These are phyloP conservation scores for Sebastes aleutianus DNA, from an alignment of 2,797 vertebrate genomes.

Conservation along the genomic window DNA sequence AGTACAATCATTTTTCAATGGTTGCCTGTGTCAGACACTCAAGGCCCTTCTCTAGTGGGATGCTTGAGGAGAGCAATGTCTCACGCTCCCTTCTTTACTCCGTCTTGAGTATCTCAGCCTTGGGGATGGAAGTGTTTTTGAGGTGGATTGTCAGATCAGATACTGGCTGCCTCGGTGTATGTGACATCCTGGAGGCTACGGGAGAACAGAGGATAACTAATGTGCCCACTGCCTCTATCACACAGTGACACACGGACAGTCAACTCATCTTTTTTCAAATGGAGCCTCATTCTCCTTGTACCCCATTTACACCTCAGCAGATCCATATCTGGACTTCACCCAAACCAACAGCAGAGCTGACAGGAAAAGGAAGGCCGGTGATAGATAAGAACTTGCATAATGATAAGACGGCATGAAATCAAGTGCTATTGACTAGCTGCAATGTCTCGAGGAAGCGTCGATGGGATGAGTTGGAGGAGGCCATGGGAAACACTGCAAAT, in stretches of 20 bases:
- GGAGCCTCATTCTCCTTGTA: slow-evolving; percentile 52
- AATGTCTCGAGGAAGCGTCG: slow-evolving; percentile 52
- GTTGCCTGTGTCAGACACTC: slow-evolving; percentile 41
- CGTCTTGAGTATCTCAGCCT: slow-evolving; percentile 58
- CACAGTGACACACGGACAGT: slow-evolving; percentile 50
- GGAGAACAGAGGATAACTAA: slow-evolving; percentile 68
- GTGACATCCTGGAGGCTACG: slow-evolving; percentile 69
- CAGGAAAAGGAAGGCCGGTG: slow-evolving; percentile 36
- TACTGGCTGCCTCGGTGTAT: slow-evolving; percentile 59
- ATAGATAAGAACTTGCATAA: slow-evolving; percentile 61
- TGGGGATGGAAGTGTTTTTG: slow-evolving; percentile 69
- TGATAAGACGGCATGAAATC: slow-evolving; percentile 64
- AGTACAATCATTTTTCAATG: slow-evolving; percentile 41
- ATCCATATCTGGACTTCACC: slow-evolving; percentile 74
- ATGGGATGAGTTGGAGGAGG: slow-evolving; percentile 52
- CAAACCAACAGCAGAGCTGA: slow-evolving; percentile 55
- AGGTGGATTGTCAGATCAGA: slow-evolving; percentile 78
- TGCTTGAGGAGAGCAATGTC: slow-evolving; percentile 42
- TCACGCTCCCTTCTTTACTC: slow-evolving; percentile 51
- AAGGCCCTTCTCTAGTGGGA: slow-evolving; percentile 41
- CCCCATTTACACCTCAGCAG: slow-evolving; percentile 68
- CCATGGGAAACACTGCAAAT: slow-evolving; percentile 63
- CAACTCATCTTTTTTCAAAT: slow-evolving; percentile 63
- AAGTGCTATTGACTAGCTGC: slow-evolving; percentile 64
- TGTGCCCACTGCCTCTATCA: slow-evolving; percentile 56